These are phyloP conservation scores for Eretmochelys imbricata DNA, from an alignment of 2,113 vertebrate genomes.

Conservation along the genomic window DNA sequence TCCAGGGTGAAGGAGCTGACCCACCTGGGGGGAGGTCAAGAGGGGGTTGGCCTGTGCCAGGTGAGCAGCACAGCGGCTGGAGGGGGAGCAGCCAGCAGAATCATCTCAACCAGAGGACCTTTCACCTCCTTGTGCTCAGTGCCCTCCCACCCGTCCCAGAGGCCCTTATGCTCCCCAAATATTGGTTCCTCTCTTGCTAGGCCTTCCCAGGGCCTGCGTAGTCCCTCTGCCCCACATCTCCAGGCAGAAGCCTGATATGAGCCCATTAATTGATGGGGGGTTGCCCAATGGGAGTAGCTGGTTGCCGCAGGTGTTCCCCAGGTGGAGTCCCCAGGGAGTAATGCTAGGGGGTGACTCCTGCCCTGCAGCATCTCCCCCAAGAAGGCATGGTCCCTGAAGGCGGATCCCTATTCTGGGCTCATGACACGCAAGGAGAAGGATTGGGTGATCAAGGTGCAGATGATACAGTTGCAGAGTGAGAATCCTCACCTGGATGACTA, in stretches of 20 bases:
- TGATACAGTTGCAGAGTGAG: conserved; percentile 96
- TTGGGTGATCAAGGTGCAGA: conserved; percentile 93
- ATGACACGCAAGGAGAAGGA: conserved; percentile 94
- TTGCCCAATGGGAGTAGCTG: not conserved
- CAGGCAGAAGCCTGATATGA: not conserved
- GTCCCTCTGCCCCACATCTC: not conserved
- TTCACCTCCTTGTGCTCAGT: not conserved
- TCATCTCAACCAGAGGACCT: not conserved
- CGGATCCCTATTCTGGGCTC: conserved; percentile 85
- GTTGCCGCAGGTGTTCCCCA: accelerated
- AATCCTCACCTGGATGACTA: conserved; percentile 91
- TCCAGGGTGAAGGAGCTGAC: too few species aligned
- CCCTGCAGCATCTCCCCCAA: conserved; percentile 65
- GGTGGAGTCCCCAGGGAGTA: not conserved
- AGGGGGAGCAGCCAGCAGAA: too few species aligned
- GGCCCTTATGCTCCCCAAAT: not conserved
- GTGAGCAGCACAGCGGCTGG: not conserved
- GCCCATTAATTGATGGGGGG: not conserved
- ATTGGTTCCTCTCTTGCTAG: not conserved
- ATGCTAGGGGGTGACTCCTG: not conserved
- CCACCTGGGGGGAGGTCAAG: too few species aligned
- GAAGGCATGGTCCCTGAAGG: conserved; percentile 79
- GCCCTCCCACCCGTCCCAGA: not conserved
- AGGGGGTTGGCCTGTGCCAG: not conserved
- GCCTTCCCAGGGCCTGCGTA: not conserved